Conservation (phyloP, 2,888 invertebrate species). For the Acanthoscelides obtectus region DNA sequence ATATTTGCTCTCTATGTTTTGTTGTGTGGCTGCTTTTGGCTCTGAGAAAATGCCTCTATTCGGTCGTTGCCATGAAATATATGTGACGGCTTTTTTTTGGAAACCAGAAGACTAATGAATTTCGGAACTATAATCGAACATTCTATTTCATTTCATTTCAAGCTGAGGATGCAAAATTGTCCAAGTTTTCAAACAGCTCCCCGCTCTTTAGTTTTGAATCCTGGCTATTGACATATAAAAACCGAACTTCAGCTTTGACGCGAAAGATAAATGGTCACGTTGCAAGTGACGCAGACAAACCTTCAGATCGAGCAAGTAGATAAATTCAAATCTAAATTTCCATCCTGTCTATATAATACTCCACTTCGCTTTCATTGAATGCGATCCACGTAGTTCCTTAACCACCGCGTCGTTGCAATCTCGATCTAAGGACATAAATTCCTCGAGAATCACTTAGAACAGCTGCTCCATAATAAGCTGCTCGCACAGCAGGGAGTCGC, state of each 20-base stretch:
- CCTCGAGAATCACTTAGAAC: conserved; percentile 27
- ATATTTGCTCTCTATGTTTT: not conserved
- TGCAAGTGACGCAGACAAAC: no score
- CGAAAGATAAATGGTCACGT: no score
- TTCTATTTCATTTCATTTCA: no score
- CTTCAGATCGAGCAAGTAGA: not conserved
- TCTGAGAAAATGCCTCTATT: not conserved
- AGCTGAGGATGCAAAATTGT: no score
- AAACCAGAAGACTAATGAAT: not conserved
- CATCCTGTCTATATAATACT: not conserved
- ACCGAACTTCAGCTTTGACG: no score
- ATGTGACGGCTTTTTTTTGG: not conserved
- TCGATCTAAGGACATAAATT: conserved; percentile 27
- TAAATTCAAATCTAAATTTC: not conserved
- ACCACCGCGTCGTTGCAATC: conserved; percentile 22
- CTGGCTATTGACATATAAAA: no score
- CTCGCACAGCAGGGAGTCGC: conserved; percentile 17
- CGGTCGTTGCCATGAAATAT: not conserved
- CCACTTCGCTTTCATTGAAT: conserved; percentile 8
- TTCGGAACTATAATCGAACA: not conserved
- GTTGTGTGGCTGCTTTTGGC: not conserved
- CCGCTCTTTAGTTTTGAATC: no score
- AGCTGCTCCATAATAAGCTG: conserved; percentile 28
- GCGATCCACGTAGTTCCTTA: conserved; percentile 17
- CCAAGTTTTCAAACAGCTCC: no score